Evolutionary conservation across 2,888 invertebrate species (phyloP).

Genomic region (Caenorhabditis wallacei): DNA sequence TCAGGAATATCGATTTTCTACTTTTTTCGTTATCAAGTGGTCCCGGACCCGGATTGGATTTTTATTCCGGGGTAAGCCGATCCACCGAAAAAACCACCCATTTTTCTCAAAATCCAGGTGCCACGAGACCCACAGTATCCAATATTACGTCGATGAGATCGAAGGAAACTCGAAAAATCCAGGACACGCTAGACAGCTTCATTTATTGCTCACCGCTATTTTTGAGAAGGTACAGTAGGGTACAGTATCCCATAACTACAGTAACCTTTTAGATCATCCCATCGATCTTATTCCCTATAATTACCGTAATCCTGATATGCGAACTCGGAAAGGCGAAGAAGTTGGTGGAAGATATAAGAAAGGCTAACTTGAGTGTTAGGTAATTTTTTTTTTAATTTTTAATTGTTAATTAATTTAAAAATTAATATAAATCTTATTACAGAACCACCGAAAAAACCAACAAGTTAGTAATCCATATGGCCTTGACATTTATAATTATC

Average conservation of each 20-base stretch:
- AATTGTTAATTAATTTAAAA: not conserved
- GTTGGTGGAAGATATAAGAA: slow-evolving; percentile 13
- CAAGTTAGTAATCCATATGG: slow-evolving; percentile 41
- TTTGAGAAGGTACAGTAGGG: slow-evolving; percentile 33
- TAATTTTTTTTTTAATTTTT: not conserved
- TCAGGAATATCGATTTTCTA: slow-evolving; percentile 11
- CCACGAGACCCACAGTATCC: slow-evolving; percentile 10
- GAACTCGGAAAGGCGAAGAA: slow-evolving; percentile 24
- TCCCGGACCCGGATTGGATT: slow-evolving; percentile 18
- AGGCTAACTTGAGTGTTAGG: not conserved
- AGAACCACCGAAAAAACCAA: slow-evolving; percentile 26
- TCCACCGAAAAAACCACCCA: not conserved
- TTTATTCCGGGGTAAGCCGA: not conserved
- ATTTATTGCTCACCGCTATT: slow-evolving; percentile 23
- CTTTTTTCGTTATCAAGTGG: slow-evolving; percentile 26
- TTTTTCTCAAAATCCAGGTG: slow-evolving; percentile 15
- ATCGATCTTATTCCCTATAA: slow-evolving; percentile 23
- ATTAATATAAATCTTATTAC: too few species aligned
- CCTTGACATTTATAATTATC: slow-evolving; percentile 21
- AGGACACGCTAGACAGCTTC: not conserved
- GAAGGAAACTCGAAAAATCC: not conserved
- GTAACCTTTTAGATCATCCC: slow-evolving; percentile 27
- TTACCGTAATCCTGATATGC: slow-evolving; percentile 23
- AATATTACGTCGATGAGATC: slow-evolving; percentile 33
- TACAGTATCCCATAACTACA: not conserved